phyloP scores from a whole-genome alignment of 2,888 invertebrate genomes.

The Nineta flava region DNA sequence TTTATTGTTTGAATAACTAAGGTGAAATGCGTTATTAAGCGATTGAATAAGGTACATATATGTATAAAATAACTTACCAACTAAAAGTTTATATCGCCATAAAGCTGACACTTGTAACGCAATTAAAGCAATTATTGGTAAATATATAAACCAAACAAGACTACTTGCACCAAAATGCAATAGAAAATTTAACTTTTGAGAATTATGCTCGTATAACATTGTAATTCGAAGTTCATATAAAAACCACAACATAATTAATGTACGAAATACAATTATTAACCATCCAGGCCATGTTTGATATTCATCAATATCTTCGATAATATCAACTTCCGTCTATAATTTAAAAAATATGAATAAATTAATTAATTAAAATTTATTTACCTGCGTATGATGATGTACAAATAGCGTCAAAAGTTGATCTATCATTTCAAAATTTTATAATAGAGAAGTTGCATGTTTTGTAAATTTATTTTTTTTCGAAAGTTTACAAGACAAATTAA shows the following conservation, averaged over 20 bases:
- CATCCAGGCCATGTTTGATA: conserved; percentile 98
- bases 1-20: too few species aligned
- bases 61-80: conserved; percentile 48
- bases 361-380: too few species aligned
- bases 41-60: too few species aligned
- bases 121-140: conserved; percentile 86
- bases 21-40: too few species aligned
- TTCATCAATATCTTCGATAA: conserved; percentile 90
- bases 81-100: conserved; percentile 87
- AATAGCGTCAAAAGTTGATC: too few species aligned
- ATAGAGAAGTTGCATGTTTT: too few species aligned
- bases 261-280: conserved; percentile 74
- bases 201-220: conserved; percentile 65
- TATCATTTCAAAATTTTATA: too few species aligned
- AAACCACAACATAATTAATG: conserved; percentile 82
- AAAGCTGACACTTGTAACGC: conserved; percentile 85
- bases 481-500: too few species aligned
- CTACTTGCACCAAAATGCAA: conserved; percentile 95
- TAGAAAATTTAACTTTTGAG: conserved; percentile 77
- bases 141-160: conserved; percentile 94
- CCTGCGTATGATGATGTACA: too few species aligned
- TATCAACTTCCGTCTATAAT: conserved; percentile 83
- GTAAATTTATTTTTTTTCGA: too few species aligned
- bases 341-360: conserved; percentile 8
- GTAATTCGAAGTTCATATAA: conserved; percentile 58